These are phyloP conservation scores for Python bivittatus DNA, from an alignment of 2,113 vertebrate species.

Conservation along the genomic window DNA sequence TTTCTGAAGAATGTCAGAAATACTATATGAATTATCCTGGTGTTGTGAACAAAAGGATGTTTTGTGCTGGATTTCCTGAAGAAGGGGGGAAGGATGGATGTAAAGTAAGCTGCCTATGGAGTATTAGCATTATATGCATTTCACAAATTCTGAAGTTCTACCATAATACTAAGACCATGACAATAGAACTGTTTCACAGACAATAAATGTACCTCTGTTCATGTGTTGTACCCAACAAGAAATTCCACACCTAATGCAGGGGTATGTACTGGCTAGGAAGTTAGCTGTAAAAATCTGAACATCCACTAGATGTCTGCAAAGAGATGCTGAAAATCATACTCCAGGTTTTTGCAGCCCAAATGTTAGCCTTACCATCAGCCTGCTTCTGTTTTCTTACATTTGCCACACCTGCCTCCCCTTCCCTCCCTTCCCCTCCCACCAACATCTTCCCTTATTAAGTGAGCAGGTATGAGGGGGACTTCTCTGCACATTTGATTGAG, in stretches of 20 bases:
- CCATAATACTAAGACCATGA: background rate
- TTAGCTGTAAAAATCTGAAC: background rate
- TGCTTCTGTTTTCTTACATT: background rate
- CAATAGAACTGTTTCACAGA: background rate
- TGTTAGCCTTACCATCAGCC: background rate
- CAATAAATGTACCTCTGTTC: background rate
- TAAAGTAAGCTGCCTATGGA: conserved; percentile 47
- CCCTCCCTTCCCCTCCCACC: background rate
- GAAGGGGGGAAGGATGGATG: conserved; percentile 53
- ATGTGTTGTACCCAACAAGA: background rate
- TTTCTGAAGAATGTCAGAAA: conserved; percentile 41
- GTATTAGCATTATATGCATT: background rate
- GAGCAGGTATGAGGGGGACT: background rate
- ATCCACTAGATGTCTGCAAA: background rate
- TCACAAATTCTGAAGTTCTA: background rate
- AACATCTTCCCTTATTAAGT: background rate
- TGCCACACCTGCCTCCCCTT: background rate
- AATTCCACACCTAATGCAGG: background rate
- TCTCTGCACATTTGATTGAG: background rate
- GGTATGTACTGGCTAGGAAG: background rate
- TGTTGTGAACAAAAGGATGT: conserved; percentile 44
- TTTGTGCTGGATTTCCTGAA: conserved; percentile 63
- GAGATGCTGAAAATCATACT: background rate
- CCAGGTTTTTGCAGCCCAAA: background rate
- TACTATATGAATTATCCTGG: conserved; percentile 37